phyloP scores from a whole-genome alignment of 2,113 vertebrate genomes.

The Cinclus mexicanus region DNA sequence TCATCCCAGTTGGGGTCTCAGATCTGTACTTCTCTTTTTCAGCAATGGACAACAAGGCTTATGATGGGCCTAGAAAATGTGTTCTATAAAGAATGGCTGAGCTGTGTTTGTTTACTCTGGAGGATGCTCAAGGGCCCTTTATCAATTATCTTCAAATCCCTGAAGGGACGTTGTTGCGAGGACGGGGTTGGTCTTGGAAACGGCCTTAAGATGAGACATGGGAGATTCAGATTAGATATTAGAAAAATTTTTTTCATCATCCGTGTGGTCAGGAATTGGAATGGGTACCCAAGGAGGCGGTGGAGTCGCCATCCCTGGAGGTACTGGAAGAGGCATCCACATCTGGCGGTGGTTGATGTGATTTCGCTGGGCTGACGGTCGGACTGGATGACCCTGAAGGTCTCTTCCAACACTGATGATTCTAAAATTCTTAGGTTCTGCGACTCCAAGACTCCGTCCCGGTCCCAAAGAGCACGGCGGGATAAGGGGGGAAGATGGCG shows the following conservation, averaged over 20 bases:
- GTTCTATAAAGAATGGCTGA: not conserved
- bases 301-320: not conserved
- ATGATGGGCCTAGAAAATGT: not conserved
- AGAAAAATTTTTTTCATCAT: not conserved
- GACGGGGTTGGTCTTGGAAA: not conserved
- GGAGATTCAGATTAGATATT: not conserved
- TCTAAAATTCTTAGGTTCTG: fast-evolving
- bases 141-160: not conserved
- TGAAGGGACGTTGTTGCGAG: not conserved
- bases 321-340: fast-evolving
- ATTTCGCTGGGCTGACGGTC: not conserved
- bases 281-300: not conserved
- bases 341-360: not conserved
- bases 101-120: not conserved
- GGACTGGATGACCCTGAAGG: not conserved
- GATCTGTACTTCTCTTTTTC: not conserved
- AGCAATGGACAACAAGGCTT: not conserved
- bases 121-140: not conserved
- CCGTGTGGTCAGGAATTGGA: not conserved
- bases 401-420: too few relatives aligned
- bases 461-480: fast-evolving
- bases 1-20: too few relatives aligned
- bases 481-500: not conserved
- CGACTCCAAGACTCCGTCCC: fast-evolving
- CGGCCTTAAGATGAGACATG: not conserved